Evolutionary conservation across 2,888 invertebrate species (phyloP), one percentile per base, ranked within the genome.

Genomic region (Chalcosyrphus nemorum): DNA sequence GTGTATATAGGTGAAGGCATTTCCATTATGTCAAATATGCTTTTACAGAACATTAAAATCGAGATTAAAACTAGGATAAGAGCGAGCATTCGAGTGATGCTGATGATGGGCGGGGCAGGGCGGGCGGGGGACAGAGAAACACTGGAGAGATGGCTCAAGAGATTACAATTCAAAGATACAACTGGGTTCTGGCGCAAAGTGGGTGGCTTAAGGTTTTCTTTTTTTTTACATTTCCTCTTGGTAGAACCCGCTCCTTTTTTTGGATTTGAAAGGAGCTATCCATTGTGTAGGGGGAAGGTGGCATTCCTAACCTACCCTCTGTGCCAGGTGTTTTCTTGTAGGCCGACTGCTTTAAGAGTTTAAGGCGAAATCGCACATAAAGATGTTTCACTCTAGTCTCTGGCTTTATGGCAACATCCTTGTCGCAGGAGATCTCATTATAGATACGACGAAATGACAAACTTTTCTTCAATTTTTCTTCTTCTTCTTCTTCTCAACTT

Each of bases 41-140:
- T 87, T 88, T 88, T 88, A 86, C 87, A 86, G 88, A 88, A 88
- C 87, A 88, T 88, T 88, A 88, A 86, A 88, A 87, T 88, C 86
- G 84, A 86, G 88, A 88, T 88, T 88, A 88, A 88, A 88, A 88
- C 86, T 84, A 86, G 87, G 88, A 88, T 88, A 88, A 88, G 86
- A 85, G 76, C 54, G 9, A 72, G 82, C 54, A 81, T 76, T 74
- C 63, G 63, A 63, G 54, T 63, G 74, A 63, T 74, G 74, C 52
- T 65, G 76, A 70, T 81, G 75, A 57, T 57, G 70, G 70, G 61
- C n/a, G 29, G 41, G 32, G 47, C 21, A 38, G 27, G 32, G 54
- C 15, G 52, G 72, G 32, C 54, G 32, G 61, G 41, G 13, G 13
- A 21, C 38, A 32, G 56, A 13, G 45, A 54, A 41, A 41, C 9